Conservation (phyloP, 1,140 invertebrate species). For the Heliconius hewitsoni region DNA sequence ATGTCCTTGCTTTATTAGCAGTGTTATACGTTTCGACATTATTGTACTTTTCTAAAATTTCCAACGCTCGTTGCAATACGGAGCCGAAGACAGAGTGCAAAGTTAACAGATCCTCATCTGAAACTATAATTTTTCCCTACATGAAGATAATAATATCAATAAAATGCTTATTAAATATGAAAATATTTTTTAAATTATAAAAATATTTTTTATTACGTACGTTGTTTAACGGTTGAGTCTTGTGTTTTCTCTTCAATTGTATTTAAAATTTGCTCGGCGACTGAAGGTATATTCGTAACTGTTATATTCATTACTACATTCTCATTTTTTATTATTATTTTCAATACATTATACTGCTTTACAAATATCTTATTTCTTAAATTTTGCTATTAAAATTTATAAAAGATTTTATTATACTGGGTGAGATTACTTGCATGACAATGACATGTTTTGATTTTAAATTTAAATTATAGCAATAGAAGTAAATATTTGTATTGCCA, state of each 20-base stretch:
- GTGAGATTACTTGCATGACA: too few species aligned
- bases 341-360: too few species aligned
- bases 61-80: constrained; percentile 81
- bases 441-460: not conserved
- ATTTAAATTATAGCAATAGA: not conserved
- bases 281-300: constrained; percentile 42
- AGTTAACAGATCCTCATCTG: constrained; percentile 80
- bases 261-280: constrained; percentile 45
- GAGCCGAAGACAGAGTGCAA: constrained; percentile 82
- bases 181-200: not conserved
- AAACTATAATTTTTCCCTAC: constrained; percentile 53
- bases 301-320: constrained; percentile 21
- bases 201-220: constrained; percentile 38
- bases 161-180: constrained; percentile 10
- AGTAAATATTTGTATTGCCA: not conserved
- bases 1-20: not conserved
- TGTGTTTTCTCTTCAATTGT: constrained; percentile 46
- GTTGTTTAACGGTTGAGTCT: constrained; percentile 41
- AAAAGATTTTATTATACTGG: too few species aligned
- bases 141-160: too few species aligned
- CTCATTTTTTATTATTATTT: too few species aligned
- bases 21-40: constrained; percentile 49
- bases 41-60: constrained; percentile 82
- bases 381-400: too few species aligned
- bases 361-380: too few species aligned